Evolutionary conservation across 2,797 vertebrate genomes (phyloP).

Genomic region (Capromys pilorides): DNA sequence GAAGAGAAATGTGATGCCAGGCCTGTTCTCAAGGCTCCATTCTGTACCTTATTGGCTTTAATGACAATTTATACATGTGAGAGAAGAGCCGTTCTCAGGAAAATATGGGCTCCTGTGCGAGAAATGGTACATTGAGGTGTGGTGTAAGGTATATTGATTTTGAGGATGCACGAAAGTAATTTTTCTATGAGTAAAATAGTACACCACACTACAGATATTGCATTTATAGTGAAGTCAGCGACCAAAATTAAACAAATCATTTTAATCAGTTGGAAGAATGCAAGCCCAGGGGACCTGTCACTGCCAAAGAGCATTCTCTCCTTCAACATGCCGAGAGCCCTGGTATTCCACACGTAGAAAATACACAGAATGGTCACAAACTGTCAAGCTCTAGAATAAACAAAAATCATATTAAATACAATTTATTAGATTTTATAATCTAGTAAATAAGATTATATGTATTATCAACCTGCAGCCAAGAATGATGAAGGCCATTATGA

Average conservation of each 20-base stretch:
- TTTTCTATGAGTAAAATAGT: conserved; percentile 12
- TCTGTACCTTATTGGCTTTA: neutral
- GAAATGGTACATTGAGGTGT: neutral
- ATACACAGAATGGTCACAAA: conserved; percentile 2
- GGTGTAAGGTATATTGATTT: neutral
- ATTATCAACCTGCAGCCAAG: neutral
- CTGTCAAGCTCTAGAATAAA: neutral
- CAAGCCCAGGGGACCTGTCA: neutral
- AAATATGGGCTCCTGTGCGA: neutral
- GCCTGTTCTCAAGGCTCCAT: neutral
- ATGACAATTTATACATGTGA: neutral
- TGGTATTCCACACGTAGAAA: neutral
- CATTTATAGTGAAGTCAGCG: conserved; percentile 4
- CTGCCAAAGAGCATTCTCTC: neutral
- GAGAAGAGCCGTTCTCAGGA: neutral
- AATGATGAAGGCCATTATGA: neutral
- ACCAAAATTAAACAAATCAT: neutral
- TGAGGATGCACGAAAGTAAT: neutral
- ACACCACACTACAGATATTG: conserved; percentile 13
- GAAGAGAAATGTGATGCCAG: neutral
- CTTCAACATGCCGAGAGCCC: neutral
- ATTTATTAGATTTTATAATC: conserved; percentile 31
- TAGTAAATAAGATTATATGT: neutral
- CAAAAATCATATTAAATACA: conserved; percentile 3
- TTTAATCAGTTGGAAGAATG: conserved; percentile 38